These are phyloP conservation scores for Enteromius trimaculatus DNA, from an alignment of 2,797 vertebrate genomes.

Conservation along the genomic window DNA sequence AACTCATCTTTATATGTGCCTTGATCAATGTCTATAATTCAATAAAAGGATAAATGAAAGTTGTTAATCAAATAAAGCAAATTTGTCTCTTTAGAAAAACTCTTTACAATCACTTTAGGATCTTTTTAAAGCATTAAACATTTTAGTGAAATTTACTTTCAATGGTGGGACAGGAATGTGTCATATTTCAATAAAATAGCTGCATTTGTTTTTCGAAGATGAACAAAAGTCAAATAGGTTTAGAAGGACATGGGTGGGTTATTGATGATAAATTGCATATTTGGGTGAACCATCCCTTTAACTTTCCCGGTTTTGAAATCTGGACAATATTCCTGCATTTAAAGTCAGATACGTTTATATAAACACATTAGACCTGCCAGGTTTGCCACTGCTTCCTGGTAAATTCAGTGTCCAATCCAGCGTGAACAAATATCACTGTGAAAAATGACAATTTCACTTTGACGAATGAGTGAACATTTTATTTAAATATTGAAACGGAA, in stretches of 20 bases:
- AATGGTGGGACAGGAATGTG: background rate
- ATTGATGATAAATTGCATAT: background rate
- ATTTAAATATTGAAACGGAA: constrained; percentile 63
- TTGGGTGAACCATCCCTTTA: background rate
- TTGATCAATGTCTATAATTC: background rate
- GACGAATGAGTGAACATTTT: background rate
- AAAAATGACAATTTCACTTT: background rate
- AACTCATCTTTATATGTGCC: background rate
- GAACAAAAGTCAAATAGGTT: background rate
- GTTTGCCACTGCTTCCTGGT: background rate
- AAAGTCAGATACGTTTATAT: background rate
- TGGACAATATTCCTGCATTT: background rate
- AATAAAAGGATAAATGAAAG: background rate
- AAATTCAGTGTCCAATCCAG: background rate
- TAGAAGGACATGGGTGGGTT: background rate
- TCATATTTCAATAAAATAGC: background rate
- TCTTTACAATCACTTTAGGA: background rate
- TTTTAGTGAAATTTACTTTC: background rate
- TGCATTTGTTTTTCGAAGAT: background rate
- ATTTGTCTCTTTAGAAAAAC: background rate
- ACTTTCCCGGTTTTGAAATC: background rate
- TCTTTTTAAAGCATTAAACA: background rate
- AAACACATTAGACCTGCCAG: constrained; percentile 25
- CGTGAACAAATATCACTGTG: background rate
- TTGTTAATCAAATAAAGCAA: background rate